Evolutionary conservation across 2,888 invertebrate genomes (phyloP).

Genomic region (Phaonia tiefii): DNA sequence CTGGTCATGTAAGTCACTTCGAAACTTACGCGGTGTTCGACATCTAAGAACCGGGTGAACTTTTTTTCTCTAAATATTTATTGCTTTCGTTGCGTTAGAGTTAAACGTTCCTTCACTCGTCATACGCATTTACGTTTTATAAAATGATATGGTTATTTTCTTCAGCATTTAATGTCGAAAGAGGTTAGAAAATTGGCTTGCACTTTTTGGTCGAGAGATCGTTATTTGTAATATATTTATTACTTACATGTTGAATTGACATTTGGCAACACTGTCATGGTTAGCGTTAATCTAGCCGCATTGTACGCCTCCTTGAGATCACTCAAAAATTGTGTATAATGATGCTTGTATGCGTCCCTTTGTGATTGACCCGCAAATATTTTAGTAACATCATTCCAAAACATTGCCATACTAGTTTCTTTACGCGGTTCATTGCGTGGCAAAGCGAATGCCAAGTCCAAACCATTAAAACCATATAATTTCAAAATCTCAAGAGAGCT

Average conservation of each 20-base stretch:
- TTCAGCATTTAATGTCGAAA: too few species aligned
- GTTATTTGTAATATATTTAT: not conserved
- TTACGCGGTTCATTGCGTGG: slow-evolving; percentile 89
- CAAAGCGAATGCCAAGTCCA: slow-evolving; percentile 93
- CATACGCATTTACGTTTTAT: too few species aligned
- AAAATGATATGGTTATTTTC: too few species aligned
- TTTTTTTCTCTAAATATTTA: too few species aligned
- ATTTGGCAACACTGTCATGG: slow-evolving; percentile 88
- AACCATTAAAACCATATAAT: slow-evolving; percentile 91
- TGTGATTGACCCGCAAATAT: slow-evolving; percentile 87
- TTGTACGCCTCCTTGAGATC: slow-evolving; percentile 85
- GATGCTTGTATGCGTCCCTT: slow-evolving; percentile 87
- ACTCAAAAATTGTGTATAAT: slow-evolving; percentile 87
- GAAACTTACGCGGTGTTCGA: too few species aligned
- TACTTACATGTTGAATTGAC: slow-evolving; percentile 87
- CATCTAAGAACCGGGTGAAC: too few species aligned
- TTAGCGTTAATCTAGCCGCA: slow-evolving; percentile 82
- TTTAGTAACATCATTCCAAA: slow-evolving; percentile 89
- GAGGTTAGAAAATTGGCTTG: too few species aligned
- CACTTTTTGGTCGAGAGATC: too few species aligned
- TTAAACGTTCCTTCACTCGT: too few species aligned
- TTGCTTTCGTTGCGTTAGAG: too few species aligned
- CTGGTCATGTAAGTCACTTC: too few species aligned
- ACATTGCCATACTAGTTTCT: slow-evolving; percentile 82
- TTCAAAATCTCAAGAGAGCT: slow-evolving; percentile 86